Conservation (phyloP, 2,888 invertebrate genomes). For the Microdon myrmicae region DNA sequence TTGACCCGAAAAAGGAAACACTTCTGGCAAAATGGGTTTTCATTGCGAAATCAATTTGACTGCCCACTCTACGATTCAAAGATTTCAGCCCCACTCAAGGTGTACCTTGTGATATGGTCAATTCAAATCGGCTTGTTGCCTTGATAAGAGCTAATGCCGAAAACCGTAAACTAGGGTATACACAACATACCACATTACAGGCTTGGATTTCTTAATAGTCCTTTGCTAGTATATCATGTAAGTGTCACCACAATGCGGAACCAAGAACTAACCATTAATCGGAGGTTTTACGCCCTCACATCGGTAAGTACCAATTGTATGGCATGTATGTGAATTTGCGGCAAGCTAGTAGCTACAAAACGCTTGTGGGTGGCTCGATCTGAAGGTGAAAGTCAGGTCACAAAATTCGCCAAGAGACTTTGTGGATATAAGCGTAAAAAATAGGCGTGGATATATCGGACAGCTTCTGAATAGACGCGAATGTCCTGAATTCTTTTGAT, state of each 20-base stretch:
- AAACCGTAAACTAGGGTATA: no score
- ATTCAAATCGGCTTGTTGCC: slow-evolving; percentile 21
- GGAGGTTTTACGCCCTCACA: slow-evolving; percentile 15
- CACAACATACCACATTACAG: no score
- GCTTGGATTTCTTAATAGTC: no score
- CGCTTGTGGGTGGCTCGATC: no score
- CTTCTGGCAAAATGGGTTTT: slow-evolving; percentile 31
- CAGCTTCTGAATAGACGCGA: no score
- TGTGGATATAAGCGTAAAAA: no score
- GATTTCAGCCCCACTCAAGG: slow-evolving; percentile 18
- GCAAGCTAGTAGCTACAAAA: no score
- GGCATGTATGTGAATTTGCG: no score
- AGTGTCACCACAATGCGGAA: slow-evolving; percentile 41
- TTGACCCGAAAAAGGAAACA: slow-evolving; percentile 34
- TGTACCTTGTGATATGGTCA: slow-evolving; percentile 44
- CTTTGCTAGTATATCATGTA: slow-evolving; percentile 38
- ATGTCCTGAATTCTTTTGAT: no score
- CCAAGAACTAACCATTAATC: slow-evolving; percentile 21
- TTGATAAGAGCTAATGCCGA: slow-evolving; percentile 17
- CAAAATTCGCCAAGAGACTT: no score
- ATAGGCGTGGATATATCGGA: no score
- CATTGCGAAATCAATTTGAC: slow-evolving; percentile 44
- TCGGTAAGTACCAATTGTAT: slow-evolving; percentile 1
- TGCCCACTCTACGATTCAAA: slow-evolving; percentile 35
- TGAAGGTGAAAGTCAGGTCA: no score